Conservation (phyloP, 2,113 vertebrate species). For the Equus przewalskii region DNA sequence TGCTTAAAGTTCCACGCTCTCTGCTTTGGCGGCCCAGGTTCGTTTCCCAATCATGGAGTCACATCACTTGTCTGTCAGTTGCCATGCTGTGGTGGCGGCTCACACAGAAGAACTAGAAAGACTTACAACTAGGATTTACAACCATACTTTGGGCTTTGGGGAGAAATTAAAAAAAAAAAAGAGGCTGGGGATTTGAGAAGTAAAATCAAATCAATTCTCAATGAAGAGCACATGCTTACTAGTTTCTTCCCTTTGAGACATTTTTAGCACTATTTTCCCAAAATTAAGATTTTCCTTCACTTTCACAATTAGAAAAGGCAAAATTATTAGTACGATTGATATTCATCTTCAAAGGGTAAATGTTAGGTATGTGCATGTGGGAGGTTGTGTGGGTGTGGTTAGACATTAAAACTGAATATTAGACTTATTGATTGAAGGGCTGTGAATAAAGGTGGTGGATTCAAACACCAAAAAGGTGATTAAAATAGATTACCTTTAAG, state of each 20-base stretch:
- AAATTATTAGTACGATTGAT: background rate
- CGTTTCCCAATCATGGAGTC: too few species aligned
- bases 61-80: too few species aligned
- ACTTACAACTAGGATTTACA: too few species aligned
- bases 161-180: too few species aligned
- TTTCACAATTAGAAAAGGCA: background rate
- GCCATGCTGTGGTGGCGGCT: too few species aligned
- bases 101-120: too few species aligned
- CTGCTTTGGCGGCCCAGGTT: too few species aligned
- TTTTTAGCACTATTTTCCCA: background rate
- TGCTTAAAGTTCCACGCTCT: too few species aligned
- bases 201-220: background rate
- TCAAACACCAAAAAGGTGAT: background rate
- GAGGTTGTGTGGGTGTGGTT: background rate
- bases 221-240: background rate
- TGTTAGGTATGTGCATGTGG: background rate
- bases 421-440: background rate
- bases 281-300: background rate
- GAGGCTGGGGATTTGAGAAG: background rate
- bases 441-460: background rate
- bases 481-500: background rate
- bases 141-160: too few species aligned
- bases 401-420: background rate
- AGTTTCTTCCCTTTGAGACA: background rate
- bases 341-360: background rate